phyloP scores from a whole-genome alignment of 1,140 invertebrate species.

The Pseudomyrmex sp. region DNA sequence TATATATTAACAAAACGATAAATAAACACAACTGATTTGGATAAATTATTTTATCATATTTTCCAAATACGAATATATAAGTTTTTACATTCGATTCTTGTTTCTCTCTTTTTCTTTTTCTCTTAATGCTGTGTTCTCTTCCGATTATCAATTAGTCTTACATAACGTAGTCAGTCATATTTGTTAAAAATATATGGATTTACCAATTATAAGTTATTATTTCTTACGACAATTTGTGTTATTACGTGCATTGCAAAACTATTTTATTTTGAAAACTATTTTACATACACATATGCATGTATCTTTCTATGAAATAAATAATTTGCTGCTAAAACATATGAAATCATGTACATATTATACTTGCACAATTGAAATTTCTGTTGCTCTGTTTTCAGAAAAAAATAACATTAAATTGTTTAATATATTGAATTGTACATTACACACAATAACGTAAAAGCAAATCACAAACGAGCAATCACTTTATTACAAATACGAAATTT shows the following conservation, averaged over 20 bases:
- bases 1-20: too few species aligned
- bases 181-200: slow-evolving; percentile 6
- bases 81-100: too few species aligned
- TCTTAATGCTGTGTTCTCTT: background rate
- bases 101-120: too few species aligned
- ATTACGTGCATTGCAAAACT: too few species aligned
- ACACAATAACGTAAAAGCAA: background rate
- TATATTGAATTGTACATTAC: background rate
- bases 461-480: background rate
- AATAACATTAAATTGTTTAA: background rate
- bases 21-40: too few species aligned
- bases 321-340: too few species aligned
- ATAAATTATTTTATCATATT: too few species aligned
- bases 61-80: too few species aligned
- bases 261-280: too few species aligned
- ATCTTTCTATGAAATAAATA: too few species aligned
- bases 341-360: background rate
- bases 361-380: too few species aligned
- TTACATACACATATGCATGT: too few species aligned
- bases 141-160: background rate
- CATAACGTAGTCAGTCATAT: background rate
- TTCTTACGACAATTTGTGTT: background rate
- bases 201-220: slow-evolving; percentile 1
- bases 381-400: background rate
- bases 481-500: background rate